Percentiles rank a stretch among this genome's conserved stretches.
Conservation (phyloP, 2,113 vertebrate genomes). For the Atrichornis clamosus region DNA sequence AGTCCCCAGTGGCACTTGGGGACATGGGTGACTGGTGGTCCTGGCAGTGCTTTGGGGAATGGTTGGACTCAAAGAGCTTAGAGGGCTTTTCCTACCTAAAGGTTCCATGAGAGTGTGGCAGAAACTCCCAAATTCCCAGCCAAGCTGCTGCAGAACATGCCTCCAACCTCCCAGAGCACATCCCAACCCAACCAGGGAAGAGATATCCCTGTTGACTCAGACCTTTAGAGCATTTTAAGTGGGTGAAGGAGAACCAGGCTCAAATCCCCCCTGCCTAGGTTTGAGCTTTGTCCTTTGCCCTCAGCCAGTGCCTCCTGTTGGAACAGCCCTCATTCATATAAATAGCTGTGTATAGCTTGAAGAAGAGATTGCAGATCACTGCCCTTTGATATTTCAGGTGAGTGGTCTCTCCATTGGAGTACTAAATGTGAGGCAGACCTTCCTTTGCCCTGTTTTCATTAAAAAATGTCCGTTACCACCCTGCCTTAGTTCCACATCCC, state of each 20-base stretch:
- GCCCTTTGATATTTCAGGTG: not conserved
- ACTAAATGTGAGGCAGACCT: not conserved
- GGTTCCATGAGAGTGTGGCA: rapidly evolving
- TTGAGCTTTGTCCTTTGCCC: not conserved
- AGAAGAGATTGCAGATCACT: not conserved
- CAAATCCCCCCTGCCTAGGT: not conserved
- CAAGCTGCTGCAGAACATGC: rapidly evolving
- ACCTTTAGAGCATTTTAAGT: not conserved
- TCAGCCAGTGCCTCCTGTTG: not conserved
- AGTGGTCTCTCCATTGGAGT: not conserved
- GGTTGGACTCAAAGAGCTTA: rapidly evolving
- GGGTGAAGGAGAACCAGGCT: not conserved
- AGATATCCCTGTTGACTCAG: not conserved
- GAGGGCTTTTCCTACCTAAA: not conserved
- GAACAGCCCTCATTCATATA: not conserved
- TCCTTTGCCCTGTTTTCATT: not conserved
- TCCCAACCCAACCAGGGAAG: not conserved
- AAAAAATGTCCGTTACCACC: rapidly evolving
- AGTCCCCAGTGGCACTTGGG: not conserved
- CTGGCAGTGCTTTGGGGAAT: not conserved
- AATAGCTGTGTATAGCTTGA: not conserved
- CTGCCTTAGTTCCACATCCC: not conserved
- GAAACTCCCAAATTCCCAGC: not conserved
- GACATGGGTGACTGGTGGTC: not conserved
- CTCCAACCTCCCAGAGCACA: not conserved